These are phyloP conservation scores for Coreius guichenoti DNA, from an alignment of 2,797 vertebrate species.

Conservation along the genomic window DNA sequence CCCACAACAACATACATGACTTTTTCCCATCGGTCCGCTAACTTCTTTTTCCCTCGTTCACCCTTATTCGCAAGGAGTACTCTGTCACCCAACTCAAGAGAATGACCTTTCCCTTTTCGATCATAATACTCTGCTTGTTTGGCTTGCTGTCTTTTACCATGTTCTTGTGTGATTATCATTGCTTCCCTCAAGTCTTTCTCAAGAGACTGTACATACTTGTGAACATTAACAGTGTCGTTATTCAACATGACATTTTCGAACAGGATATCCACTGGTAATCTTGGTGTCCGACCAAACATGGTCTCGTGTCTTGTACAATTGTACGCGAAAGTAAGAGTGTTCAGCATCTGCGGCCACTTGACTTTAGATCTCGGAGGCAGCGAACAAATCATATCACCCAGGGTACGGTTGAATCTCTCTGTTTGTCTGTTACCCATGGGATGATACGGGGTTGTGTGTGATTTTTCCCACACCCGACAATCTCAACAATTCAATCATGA, in stretches of 20 bases:
- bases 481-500: background rate
- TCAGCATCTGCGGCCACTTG: background rate
- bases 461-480: conserved; percentile 18
- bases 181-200: conserved; percentile 29
- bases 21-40: too few relatives aligned
- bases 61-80: too few relatives aligned
- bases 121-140: conserved; percentile 47
- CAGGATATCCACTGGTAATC: background rate
- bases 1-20: too few relatives aligned
- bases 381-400: conserved; percentile 8
- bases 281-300: background rate
- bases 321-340: background rate
- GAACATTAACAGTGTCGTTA: background rate
- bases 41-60: too few relatives aligned
- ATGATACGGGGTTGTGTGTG: background rate
- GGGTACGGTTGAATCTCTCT: background rate
- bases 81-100: too few relatives aligned
- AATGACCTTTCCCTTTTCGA: conserved; percentile 4
- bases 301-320: background rate
- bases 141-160: conserved; percentile 32
- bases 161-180: conserved; percentile 28
- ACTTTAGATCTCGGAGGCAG: background rate
- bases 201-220: conserved; percentile 25
- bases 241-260: background rate
- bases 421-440: conserved; percentile 16